These are phyloP conservation scores for Nemopilema nomurai DNA, from an alignment of 30 jellyfish, hydroid and myxozoan species.

Conservation along the genomic window DNA sequence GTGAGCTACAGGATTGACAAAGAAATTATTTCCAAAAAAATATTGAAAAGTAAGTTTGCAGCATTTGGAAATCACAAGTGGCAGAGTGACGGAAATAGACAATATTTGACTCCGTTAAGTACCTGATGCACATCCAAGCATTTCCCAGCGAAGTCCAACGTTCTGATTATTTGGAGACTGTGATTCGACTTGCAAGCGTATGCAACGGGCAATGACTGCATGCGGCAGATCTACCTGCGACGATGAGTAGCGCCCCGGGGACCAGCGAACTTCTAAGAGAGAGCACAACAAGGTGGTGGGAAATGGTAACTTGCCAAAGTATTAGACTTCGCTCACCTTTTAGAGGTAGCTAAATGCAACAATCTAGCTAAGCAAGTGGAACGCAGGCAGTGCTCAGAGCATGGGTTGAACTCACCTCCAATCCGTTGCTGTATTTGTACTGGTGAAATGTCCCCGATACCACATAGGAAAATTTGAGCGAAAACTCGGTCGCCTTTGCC, in stretches of 20 bases:
- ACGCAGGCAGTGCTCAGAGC: neutral
- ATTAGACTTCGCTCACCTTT: neutral
- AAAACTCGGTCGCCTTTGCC: slow-evolving; percentile 45
- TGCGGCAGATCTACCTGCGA: slow-evolving; percentile 48
- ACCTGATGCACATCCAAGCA: slow-evolving; percentile 73
- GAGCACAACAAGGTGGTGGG: neutral
- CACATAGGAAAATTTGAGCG: slow-evolving; percentile 6
- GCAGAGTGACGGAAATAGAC: neutral
- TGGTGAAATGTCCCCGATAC: slow-evolving; percentile 8
- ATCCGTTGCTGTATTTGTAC: slow-evolving; percentile 12
- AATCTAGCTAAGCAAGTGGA: too few species aligned
- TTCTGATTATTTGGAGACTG: slow-evolving; percentile 18
- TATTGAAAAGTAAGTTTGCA: neutral
- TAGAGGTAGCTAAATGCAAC: too few species aligned
- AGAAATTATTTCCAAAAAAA: too few species aligned
- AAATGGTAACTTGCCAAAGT: neutral
- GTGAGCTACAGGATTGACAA: too few species aligned
- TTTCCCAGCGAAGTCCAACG: slow-evolving; percentile 68
- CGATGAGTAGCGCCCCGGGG: slow-evolving; percentile 53
- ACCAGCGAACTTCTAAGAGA: slow-evolving; percentile 29
- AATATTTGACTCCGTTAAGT: too few species aligned
- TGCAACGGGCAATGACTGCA: slow-evolving; percentile 49
- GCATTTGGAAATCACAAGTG: neutral
- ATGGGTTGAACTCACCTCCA: slow-evolving; percentile 21
- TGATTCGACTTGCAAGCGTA: slow-evolving; percentile 55